Base-by-base conservation (phyloP, 64 coral and sea anemone genomes). In the Orbicella faveolata region DNA sequence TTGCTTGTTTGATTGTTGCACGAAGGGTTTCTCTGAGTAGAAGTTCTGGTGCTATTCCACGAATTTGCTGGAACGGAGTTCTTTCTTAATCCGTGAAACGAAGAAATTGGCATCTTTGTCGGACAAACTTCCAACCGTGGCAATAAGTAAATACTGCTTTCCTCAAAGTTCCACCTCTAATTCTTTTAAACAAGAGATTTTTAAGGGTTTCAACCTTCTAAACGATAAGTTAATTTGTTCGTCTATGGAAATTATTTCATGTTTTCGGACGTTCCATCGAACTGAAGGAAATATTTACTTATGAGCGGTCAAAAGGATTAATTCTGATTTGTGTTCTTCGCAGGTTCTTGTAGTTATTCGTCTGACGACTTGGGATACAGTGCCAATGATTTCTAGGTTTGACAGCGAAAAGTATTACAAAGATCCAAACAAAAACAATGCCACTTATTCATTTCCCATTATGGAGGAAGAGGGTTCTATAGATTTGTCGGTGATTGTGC, bases 361-460 rank as follows among this genome's bases (percentile, higher is more conserved):
- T 62, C 37, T 95, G 52, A 99, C 88, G 63, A 94, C 97, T 37
- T 81, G 75, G 63, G 81, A 99, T 69, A 55, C 70, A 4, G 94
- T 99, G 3, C 94, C 97, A 53, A 89, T 76, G 88, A 93, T 99
- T 52, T 63, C 82, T 55, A 87, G 97, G 48, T 77, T 96, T 23
- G 90, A 93, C 25, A 90, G 94, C 75, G 97, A 99, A 86, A 96
- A 99, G 51, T 95, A 89, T 83, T 99, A 87, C 81, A 95, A 93
- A n/a, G 97, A 99, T 84, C 97, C 97, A 21, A 93, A 95, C 79
- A 99, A 99, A 89, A 90, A 96, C 18, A 96, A 99, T 93, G 88
- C 90, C 20, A 96, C 88, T 35, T 96, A 91, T 92, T 73, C 91
- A 5, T 99, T 99, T 80, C 97, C 97, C 61, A 91, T 91, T 39